phyloP scores from a whole-genome alignment of 2,888 invertebrate species.

The Microctonus brassicae region DNA sequence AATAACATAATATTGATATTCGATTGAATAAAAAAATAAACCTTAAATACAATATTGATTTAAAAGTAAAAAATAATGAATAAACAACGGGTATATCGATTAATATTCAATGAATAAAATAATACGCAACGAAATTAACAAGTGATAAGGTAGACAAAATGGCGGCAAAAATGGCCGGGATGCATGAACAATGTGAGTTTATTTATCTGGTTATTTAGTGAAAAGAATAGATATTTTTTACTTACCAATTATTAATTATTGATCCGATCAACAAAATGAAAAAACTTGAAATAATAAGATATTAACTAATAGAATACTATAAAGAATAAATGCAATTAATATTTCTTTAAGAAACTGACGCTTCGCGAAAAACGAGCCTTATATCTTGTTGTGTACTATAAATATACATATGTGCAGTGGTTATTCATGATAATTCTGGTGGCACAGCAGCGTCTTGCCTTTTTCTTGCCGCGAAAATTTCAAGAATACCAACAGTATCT shows the following conservation, averaged over 20 bases:
- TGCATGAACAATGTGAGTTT: conserved; percentile 26
- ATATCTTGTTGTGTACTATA: not conserved
- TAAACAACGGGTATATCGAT: not conserved
- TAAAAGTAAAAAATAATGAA: too few relatives aligned
- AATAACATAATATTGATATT: too few relatives aligned
- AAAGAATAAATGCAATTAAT: not conserved
- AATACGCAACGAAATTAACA: conserved; percentile 19
- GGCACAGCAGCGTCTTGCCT: conserved; percentile 39
- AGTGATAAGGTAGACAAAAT: conserved; percentile 50
- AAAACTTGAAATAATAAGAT: not conserved
- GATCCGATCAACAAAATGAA: not conserved
- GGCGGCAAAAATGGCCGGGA: conserved; percentile 53
- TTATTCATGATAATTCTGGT: conserved; percentile 3
- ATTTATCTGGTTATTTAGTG: not conserved
- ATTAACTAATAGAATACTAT: not conserved
- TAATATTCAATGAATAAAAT: not conserved
- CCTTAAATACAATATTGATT: too few relatives aligned
- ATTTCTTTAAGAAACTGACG: not conserved
- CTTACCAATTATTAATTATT: conserved; percentile 9
- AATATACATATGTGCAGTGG: not conserved
- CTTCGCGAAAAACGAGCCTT: not conserved
- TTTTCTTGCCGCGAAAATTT: conserved; percentile 46
- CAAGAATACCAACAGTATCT: conserved; percentile 34
- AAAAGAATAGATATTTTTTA: not conserved
- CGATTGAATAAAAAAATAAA: too few relatives aligned